Percentiles rank a stretch among this genome's conserved stretches.
These are phyloP conservation scores for Tachysurus vachellii DNA, from an alignment of 2,113 vertebrate genomes.

Conservation along the genomic window DNA sequence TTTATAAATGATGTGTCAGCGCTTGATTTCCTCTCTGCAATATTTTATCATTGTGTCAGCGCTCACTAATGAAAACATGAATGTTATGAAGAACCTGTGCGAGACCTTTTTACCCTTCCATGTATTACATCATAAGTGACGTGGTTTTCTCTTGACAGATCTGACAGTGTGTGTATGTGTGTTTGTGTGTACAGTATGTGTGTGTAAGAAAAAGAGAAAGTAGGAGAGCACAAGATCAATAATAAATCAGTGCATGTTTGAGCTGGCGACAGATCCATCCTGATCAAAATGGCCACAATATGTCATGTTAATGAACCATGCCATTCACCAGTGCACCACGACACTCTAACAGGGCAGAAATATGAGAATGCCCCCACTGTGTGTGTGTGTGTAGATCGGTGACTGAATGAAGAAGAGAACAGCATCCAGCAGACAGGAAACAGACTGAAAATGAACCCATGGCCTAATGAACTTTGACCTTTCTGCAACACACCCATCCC, in stretches of 20 bases:
- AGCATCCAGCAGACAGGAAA: constrained; percentile 49
- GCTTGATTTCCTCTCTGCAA: constrained; percentile 43
- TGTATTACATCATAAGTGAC: constrained; percentile 23
- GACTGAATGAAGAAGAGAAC: constrained; percentile 28
- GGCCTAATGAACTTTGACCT: constrained; percentile 44
- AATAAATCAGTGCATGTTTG: constrained; percentile 32
- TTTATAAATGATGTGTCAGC: constrained; percentile 44
- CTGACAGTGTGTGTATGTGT: not conserved
- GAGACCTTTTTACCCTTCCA: constrained; percentile 39
- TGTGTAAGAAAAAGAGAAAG: not conserved
- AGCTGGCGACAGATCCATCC: constrained; percentile 40
- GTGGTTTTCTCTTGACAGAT: constrained; percentile 25
- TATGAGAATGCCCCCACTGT: constrained; percentile 26
- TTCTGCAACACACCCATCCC: constrained; percentile 28
- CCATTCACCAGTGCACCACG: constrained; percentile 37
- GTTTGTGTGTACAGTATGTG: not conserved
- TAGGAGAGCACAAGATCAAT: not conserved
- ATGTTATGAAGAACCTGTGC: constrained; percentile 30
- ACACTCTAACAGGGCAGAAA: constrained; percentile 35
- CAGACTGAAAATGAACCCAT: constrained; percentile 53
- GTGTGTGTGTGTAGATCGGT: constrained; percentile 20
- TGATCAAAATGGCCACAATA: constrained; percentile 42
- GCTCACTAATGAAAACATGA: constrained; percentile 39
- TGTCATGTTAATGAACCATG: constrained; percentile 49
- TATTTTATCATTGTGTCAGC: constrained; percentile 53